A percentile compares a stretch with the other conserved stretches of the same genome.
Evolutionary conservation across 2,797 vertebrate genomes (phyloP).

Genomic region (Limnodromus scolopaceus): DNA sequence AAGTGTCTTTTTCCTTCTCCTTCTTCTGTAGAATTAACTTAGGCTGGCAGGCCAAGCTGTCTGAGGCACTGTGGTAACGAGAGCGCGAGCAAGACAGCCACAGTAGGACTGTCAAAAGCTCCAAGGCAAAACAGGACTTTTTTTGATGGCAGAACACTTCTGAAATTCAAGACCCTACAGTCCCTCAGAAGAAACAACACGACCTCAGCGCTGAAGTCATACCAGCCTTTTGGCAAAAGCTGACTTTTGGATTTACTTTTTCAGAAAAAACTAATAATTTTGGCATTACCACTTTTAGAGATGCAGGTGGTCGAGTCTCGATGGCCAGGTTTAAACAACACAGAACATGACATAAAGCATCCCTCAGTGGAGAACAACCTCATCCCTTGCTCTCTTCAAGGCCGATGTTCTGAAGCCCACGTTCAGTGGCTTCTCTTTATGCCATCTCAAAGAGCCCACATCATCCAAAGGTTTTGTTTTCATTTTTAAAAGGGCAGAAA

Average conservation of each 20-base stretch:
- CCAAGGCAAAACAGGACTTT: not conserved
- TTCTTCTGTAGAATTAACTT: not conserved
- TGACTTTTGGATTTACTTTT: not conserved
- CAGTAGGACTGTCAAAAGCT: not conserved
- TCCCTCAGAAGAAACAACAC: not conserved
- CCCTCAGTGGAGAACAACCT: not conserved
- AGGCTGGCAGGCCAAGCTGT: not conserved
- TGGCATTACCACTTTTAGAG: not conserved
- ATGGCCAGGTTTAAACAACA: not conserved
- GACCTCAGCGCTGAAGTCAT: not conserved
- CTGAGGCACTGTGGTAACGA: not conserved
- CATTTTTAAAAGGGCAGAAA: not conserved
- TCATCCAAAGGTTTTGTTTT: not conserved
- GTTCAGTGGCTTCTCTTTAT: not conserved
- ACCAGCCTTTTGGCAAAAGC: not conserved
- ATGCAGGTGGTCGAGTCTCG: not conserved
- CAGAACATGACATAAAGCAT: not conserved
- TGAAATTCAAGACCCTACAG: not conserved
- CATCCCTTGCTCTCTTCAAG: not conserved
- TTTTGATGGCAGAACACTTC: not conserved
- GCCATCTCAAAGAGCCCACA: not conserved
- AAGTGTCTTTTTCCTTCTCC: not conserved
- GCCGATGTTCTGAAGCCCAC: rapidly evolving
- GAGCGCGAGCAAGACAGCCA: not conserved
- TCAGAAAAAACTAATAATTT: not conserved